Evolutionary conservation across 2,113 vertebrate genomes (phyloP).

Genomic region (Eulemur rufifrons): DNA sequence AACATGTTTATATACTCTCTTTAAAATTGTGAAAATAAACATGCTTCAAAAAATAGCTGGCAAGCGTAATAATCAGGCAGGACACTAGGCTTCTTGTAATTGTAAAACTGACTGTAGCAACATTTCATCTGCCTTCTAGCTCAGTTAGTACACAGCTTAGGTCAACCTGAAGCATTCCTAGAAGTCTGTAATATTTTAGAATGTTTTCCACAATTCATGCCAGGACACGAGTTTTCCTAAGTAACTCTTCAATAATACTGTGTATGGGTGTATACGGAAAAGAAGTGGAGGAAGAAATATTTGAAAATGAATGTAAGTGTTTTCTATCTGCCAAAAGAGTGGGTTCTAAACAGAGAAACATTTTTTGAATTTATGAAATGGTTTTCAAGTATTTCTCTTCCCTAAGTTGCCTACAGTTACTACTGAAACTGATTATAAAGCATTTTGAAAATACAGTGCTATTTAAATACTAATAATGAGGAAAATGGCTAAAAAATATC

Average conservation of each 20-base stretch:
- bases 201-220: neutral
- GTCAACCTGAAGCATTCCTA: neutral
- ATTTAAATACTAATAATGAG: neutral
- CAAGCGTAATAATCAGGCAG: neutral
- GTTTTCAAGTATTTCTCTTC: slow-evolving; percentile 52
- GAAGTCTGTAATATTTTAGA: neutral
- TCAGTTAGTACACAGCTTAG: neutral
- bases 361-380: slow-evolving; percentile 38
- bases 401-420: neutral
- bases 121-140: neutral
- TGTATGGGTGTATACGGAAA: neutral
- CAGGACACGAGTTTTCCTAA: neutral
- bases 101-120: neutral
- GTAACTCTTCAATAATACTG: neutral
- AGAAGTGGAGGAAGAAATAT: slow-evolving; percentile 35
- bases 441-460: slow-evolving; percentile 12
- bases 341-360: slow-evolving; percentile 18
- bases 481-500: neutral
- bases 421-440: slow-evolving; percentile 27
- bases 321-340: slow-evolving; percentile 50
- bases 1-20: neutral
- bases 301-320: slow-evolving; percentile 1
- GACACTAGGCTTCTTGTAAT: neutral
- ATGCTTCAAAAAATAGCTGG: neutral
- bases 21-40: slow-evolving; percentile 49